Percentiles rank a stretch among this genome's conserved stretches.
Conservation (phyloP, 2,888 invertebrate genomes). For the Monoplex corrugatus region DNA sequence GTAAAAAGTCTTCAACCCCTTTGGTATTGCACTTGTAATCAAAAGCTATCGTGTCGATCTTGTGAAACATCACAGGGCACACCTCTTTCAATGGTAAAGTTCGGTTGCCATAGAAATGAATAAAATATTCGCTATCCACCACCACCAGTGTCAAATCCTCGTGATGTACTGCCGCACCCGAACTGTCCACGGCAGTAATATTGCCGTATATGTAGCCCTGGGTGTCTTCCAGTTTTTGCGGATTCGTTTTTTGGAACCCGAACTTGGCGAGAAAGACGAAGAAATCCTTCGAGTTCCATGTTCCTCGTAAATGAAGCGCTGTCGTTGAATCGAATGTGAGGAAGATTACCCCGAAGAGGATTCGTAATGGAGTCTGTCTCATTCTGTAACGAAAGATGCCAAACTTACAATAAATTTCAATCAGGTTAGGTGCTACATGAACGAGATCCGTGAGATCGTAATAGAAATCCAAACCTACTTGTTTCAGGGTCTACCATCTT, state of each 20-base stretch:
- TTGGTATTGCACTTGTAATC: slow-evolving; percentile 90
- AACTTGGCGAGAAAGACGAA: slow-evolving; percentile 94
- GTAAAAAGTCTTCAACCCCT: slow-evolving; percentile 90
- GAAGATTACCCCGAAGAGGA: background rate
- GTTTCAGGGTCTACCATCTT: slow-evolving; percentile 29
- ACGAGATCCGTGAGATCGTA: too few relatives aligned
- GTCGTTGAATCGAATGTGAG: background rate
- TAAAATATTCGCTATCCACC: slow-evolving; percentile 92
- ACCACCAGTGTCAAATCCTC: slow-evolving; percentile 91
- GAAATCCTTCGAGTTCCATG: slow-evolving; percentile 84
- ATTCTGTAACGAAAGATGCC: slow-evolving; percentile 39
- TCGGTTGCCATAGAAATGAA: slow-evolving; percentile 93
- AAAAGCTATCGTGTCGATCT: slow-evolving; percentile 91
- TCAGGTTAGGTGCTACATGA: background rate
- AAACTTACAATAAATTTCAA: background rate
- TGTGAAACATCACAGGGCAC: slow-evolving; percentile 93
- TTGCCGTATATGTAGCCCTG: slow-evolving; percentile 98
- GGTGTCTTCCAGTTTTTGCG: slow-evolving; percentile 91
- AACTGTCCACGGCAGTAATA: slow-evolving; percentile 86
- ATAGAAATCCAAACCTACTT: background rate
- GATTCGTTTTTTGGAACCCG: slow-evolving; percentile 97
- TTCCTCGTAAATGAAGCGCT: slow-evolving; percentile 77
- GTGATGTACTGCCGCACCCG: slow-evolving; percentile 45
- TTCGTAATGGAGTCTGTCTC: background rate
- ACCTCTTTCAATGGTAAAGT: slow-evolving; percentile 83